Base-by-base conservation (phyloP, 2,113 vertebrate genomes). In the Aramus guarauna region DNA sequence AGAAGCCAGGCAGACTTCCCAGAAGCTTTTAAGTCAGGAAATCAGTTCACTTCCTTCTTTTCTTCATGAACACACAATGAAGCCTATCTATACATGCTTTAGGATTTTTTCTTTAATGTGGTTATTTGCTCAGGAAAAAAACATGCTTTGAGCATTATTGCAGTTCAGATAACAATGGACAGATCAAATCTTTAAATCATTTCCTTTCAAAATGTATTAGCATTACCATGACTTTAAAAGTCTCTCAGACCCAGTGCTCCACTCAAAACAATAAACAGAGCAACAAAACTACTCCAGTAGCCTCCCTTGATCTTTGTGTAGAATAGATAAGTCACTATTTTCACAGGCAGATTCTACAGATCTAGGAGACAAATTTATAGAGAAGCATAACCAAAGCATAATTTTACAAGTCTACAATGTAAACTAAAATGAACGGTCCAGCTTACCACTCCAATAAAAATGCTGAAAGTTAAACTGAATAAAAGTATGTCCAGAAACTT, bases 11-110 rank as follows among this genome's bases (percentile, higher is more conserved):
- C 69, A 85, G 43, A 66, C 27, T 74, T 78, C 75, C 63, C 39
- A 67, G 74, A 95, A 87, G 90, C 56, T 96, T 92, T 94, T 30
- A 80, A 67, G 83, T 56, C 88, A 96, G 95, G 95, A 95, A 94
- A 88, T 72, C 15, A 4, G 60, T 89, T 95, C 66, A 73, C 58
- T 95, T 97, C 95, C 91, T 82, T 62, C 83, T 81, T 89, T 94
- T 94, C 94, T 94, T 92, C 76, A 63, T 6, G 2, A 79, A 41
- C 3, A 4, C 45, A 72, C 34, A 78, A 37, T 11, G 15, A 91
- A 86, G 67, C 15, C 29, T 20, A 91, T 84, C 95, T 78, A 93
- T 86, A 78, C 18, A 45, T 53, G 48, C 80, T 87, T 91, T 68
- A 85, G 62, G 68, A 71, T 76, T 68, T 81, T 91, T 82, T 68